Percentiles rank a stretch among this genome's conserved stretches.
Evolutionary conservation across 2,888 invertebrate species (phyloP).

Genomic region (Zygogramma bicolorata): DNA sequence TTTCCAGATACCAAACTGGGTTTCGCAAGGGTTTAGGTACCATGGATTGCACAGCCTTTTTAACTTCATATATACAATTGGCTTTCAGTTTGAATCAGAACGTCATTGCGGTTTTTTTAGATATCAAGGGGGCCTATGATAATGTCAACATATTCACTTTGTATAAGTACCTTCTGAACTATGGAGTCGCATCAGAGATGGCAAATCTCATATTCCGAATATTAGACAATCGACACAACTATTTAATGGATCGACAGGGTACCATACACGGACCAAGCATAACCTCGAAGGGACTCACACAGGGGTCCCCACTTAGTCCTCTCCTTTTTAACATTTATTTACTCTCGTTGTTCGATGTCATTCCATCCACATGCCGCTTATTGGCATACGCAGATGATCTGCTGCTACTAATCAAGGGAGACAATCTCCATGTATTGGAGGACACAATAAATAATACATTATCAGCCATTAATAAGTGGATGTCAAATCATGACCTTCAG

Average conservation of each 20-base stretch:
- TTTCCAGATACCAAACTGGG: background rate
- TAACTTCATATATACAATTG: background rate
- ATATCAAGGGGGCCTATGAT: conserved; percentile 16
- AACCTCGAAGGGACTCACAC: conserved; percentile 8
- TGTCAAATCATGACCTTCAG: conserved; percentile 20
- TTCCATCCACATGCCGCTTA: no score
- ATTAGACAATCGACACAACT: background rate
- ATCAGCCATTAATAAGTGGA: conserved; percentile 6
- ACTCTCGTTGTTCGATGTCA: background rate
- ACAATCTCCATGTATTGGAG: background rate
- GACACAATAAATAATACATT: conserved; percentile 17
- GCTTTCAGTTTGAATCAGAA: background rate
- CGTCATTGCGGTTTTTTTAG: background rate
- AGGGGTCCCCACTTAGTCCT: conserved; percentile 21
- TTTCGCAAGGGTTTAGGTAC: conserved; percentile 18
- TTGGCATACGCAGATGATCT: conserved; percentile 23
- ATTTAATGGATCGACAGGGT: background rate
- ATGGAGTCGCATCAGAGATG: background rate
- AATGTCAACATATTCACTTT: background rate
- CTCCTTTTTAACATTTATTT: conserved; percentile 25
- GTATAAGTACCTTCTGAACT: background rate
- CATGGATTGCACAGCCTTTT: background rate
- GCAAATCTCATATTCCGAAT: background rate
- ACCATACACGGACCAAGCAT: background rate
- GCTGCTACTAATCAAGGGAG: background rate